A percentile compares a stretch with the other conserved stretches of the same genome.
Evolutionary conservation across 2,113 vertebrate genomes (phyloP).

Genomic region (Malurus elegans): DNA sequence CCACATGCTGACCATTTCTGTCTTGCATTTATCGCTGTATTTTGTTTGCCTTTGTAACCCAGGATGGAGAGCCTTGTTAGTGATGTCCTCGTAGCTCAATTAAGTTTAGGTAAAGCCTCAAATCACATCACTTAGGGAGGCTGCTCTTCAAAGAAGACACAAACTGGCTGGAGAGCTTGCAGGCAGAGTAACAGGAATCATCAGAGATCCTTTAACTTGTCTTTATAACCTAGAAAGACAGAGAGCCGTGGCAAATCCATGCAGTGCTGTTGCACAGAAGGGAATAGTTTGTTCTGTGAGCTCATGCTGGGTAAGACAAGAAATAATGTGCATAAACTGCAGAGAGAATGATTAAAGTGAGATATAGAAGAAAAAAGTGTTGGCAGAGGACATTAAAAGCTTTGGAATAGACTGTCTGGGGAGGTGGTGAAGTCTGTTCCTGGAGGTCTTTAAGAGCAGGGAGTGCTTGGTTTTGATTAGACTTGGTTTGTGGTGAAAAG

Average conservation of each 20-base stretch:
- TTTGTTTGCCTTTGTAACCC: not conserved
- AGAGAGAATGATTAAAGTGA: not conserved
- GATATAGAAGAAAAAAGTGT: not conserved
- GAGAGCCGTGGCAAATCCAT: not conserved
- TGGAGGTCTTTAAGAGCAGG: not conserved
- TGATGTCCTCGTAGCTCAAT: not conserved
- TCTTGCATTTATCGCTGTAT: not conserved
- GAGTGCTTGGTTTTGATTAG: not conserved
- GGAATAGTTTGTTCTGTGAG: conserved; percentile 10
- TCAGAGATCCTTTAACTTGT: not conserved
- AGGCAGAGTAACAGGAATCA: not conserved
- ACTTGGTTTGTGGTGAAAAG: not conserved
- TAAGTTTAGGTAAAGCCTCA: not conserved
- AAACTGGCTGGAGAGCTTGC: not conserved
- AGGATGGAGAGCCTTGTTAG: not conserved
- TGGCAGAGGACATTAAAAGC: not conserved
- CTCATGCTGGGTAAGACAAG: not conserved
- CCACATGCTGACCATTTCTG: not conserved
- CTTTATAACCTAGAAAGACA: not conserved
- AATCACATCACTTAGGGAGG: not conserved
- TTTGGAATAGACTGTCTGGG: not conserved
- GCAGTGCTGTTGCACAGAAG: not conserved
- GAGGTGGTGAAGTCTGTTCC: not conserved
- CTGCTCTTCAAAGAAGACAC: not conserved
- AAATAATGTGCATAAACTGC: not conserved